A percentile compares a stretch with the other conserved stretches of the same genome.
These are phyloP conservation scores for Agonopterix arenella DNA, from an alignment of 2,888 invertebrate species.

Conservation along the genomic window DNA sequence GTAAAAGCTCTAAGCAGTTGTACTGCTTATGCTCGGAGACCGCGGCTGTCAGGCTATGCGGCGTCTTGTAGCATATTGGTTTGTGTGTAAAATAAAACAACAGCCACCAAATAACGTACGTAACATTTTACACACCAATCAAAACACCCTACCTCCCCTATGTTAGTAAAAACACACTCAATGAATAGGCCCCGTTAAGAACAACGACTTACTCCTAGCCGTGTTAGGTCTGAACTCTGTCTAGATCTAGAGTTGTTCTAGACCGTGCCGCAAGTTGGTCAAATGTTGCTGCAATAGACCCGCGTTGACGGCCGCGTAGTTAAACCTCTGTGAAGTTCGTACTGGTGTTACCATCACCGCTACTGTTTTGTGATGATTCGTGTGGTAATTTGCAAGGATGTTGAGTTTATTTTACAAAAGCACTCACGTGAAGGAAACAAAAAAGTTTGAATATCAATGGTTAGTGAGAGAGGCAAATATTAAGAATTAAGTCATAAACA, in stretches of 20 bases:
- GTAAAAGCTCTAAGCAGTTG: too few relatives aligned
- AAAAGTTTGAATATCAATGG: too few relatives aligned
- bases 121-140: too few relatives aligned
- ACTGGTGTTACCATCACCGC: conserved; percentile 65
- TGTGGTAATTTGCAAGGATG: background rate
- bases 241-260: conserved; percentile 34
- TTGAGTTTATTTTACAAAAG: background rate
- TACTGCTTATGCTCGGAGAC: too few relatives aligned
- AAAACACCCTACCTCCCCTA: background rate
- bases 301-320: conserved; percentile 73
- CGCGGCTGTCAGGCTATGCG: too few relatives aligned
- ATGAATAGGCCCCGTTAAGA: conserved; percentile 41
- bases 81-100: too few relatives aligned
- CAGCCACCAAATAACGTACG: too few relatives aligned
- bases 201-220: conserved; percentile 56
- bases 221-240: conserved; percentile 21
- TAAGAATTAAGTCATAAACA: too few relatives aligned
- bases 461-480: too few relatives aligned
- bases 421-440: too few relatives aligned
- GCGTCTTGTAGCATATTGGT: too few relatives aligned
- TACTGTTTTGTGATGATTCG: conserved; percentile 16
- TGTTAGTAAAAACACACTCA: conserved; percentile 58
- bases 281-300: conserved; percentile 74
- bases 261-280: conserved; percentile 64
- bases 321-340: conserved; percentile 72